phyloP scores from a whole-genome alignment of 2,113 vertebrate species.

The Bubo blakistoni region DNA sequence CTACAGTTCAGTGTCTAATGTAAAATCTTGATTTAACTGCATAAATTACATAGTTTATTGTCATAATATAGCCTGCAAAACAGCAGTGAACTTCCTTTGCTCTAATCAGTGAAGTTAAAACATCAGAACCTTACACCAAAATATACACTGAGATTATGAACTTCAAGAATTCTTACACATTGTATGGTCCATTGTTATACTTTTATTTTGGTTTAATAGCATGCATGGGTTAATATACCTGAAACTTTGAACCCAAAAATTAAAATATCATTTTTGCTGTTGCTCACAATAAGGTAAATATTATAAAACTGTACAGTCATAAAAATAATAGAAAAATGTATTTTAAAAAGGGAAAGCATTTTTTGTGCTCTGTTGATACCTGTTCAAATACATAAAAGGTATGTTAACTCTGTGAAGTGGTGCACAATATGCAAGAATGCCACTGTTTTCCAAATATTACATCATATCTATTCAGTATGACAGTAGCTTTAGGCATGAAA shows the following conservation, averaged over 20 bases:
- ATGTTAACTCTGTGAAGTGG: not conserved
- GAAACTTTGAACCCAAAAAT: not conserved
- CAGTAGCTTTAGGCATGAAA: not conserved
- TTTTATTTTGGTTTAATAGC: not conserved
- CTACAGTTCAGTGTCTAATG: not conserved
- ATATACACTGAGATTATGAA: not conserved
- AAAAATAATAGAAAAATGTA: not conserved
- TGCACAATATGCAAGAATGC: not conserved
- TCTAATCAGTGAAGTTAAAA: not conserved
- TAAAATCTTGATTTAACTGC: not conserved
- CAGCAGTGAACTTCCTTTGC: not conserved
- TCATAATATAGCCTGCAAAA: not conserved
- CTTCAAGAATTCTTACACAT: not conserved
- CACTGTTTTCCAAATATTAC: not conserved
- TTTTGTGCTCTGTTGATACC: not conserved
- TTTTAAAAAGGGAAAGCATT: not conserved
- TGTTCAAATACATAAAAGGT: not conserved
- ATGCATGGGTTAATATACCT: not conserved
- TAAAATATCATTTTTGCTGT: not conserved
- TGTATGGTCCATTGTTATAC: not conserved
- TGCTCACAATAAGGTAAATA: not conserved
- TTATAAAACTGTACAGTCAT: not conserved
- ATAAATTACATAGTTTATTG: not conserved
- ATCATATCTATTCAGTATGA: not conserved
- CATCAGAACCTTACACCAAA: not conserved